Evolutionary conservation across 2,113 vertebrate species (phyloP), one percentile per base, ranked within the genome.

Genomic region (Rhinoptilus africanus): DNA sequence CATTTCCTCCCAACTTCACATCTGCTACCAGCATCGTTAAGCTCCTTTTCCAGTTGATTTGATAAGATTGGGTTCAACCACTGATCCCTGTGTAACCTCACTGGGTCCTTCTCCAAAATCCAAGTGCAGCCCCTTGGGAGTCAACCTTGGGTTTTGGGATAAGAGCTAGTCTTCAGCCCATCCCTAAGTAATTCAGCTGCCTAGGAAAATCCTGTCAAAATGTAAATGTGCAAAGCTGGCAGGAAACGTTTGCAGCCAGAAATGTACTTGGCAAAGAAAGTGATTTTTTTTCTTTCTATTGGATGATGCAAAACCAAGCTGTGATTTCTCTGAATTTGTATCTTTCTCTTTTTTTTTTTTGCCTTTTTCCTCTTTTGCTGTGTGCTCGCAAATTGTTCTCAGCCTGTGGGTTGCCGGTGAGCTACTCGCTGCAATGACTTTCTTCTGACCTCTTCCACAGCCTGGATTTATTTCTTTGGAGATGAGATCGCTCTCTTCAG

Each of bases 271-370:
- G 86, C 83, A 84, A 95, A 82, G 26, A 47, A 75, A 54, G 12
- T 14, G 4, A 10, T n/a, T 59, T 56, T 50, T 35, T 74, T 50
- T 23, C 28, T 57, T 92, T 48, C 56, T 66, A 20, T 37, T 64
- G 68, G 34, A 92, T 93, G 88, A 95, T 96, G 78, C 89, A 96
- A 96, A 95, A 89, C 34, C 90, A 95, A 96, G 93, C 66, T 96
- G 94, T 59, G 59, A 72, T 95, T 96, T 96, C 82, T 94, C 81
- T 83, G 71, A 79, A 60, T 67, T 19, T 1, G 0, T 78, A 67
- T 63, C 6, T 67, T 17, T 53, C 3, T 50, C 41, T 14, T 50
- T 41, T 32, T 48, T 17, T 59, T 63, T 35, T 37, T 16, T 2
- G 8, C 28, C 4, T 50, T 59, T 54, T 35, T 12, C 2, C 22